Percentiles rank a stretch among this genome's conserved stretches.
phyloP scores from a whole-genome alignment of 2,113 vertebrate genomes.

The Xerus inauris region DNA sequence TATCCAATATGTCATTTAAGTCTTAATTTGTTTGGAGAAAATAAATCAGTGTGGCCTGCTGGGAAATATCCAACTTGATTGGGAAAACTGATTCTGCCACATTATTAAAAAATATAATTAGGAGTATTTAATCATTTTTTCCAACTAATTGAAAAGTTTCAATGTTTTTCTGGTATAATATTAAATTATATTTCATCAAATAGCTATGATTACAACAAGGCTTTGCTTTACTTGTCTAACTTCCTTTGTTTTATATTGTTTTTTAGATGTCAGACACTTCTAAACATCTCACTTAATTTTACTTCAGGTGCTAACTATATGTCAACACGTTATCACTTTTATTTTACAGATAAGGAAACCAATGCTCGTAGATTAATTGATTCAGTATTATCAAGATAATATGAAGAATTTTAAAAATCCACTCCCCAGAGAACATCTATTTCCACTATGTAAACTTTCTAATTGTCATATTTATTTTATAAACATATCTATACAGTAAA shows the following conservation, averaged over 20 bases:
- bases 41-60: not conserved
- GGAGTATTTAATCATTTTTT: not conserved
- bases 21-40: not conserved
- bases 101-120: not conserved
- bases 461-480: not conserved
- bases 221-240: not conserved
- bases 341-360: conserved; percentile 5
- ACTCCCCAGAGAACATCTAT: not conserved
- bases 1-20: not conserved
- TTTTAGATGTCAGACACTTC: not conserved
- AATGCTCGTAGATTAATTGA: not conserved
- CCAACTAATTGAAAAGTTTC: not conserved
- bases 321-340: not conserved
- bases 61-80: not conserved
- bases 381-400: not conserved
- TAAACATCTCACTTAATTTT: conserved; percentile 16
- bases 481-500: not conserved
- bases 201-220: not conserved
- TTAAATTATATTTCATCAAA: not conserved
- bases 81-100: not conserved
- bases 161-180: not conserved
- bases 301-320: not conserved
- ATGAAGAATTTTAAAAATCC: not conserved
- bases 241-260: not conserved
- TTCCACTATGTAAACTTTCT: not conserved